Evolutionary conservation across 2,888 invertebrate genomes (phyloP).

Genomic region (Pachydiplax longipennis): DNA sequence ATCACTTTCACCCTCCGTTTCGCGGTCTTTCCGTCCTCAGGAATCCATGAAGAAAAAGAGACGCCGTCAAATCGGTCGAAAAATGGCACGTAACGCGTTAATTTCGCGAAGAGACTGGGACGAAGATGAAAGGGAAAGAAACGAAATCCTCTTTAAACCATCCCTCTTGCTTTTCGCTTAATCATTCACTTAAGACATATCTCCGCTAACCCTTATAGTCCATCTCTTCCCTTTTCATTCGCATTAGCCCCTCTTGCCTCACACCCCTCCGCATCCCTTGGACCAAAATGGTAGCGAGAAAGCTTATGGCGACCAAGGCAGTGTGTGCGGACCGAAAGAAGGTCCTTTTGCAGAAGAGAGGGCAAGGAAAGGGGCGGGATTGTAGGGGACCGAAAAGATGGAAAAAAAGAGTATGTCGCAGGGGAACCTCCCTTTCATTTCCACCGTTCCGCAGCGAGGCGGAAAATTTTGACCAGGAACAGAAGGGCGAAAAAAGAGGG

Average conservation of each 20-base stretch:
- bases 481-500: not conserved
- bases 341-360: not conserved
- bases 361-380: not conserved
- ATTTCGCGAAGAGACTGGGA: not conserved
- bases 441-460: slow-evolving; percentile 36
- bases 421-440: slow-evolving; percentile 35
- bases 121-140: not conserved
- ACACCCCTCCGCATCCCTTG: not conserved
- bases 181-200: not conserved
- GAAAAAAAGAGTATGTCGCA: slow-evolving; percentile 8
- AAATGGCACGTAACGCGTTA: not conserved
- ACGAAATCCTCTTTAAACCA: not conserved
- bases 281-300: not conserved
- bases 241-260: not conserved
- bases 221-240: not conserved
- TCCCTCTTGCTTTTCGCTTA: not conserved
- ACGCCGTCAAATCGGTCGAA: not conserved
- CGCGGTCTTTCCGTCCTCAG: too few relatives aligned
- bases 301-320: not conserved
- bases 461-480: slow-evolving; percentile 35
- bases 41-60: not conserved
- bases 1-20: too few relatives aligned
- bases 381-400: not conserved
- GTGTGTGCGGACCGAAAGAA: not conserved
- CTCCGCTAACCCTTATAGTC: not conserved